Evolutionary conservation across 2,888 invertebrate species (phyloP).

Genomic region (Melieria crassipennis): DNA sequence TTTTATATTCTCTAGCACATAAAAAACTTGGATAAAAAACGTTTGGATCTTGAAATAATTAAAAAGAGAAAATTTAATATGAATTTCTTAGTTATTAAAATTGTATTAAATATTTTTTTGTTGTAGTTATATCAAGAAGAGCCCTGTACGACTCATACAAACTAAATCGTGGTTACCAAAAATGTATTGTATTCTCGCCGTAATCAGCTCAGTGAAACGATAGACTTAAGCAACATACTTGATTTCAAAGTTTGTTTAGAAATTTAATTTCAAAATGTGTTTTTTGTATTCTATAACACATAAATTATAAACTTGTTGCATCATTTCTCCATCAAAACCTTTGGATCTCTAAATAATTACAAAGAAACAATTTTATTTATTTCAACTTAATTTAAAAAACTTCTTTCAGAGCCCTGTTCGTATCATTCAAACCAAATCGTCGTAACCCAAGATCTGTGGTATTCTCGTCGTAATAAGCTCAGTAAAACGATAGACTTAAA

Average conservation of each 20-base stretch:
- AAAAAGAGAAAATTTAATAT: not conserved
- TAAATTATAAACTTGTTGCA: not conserved
- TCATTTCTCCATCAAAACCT: not conserved
- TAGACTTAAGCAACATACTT: conserved; percentile 55
- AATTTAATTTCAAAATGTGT: too few relatives aligned
- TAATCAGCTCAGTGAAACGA: conserved; percentile 43
- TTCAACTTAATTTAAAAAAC: not conserved
- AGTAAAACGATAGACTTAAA: conserved; percentile 54
- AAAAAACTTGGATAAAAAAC: not conserved
- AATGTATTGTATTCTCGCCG: not conserved
- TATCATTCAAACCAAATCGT: not conserved
- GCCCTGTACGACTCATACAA: conserved; percentile 10
- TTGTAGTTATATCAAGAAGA: not conserved
- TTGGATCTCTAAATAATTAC: not conserved
- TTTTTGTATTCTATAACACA: not conserved
- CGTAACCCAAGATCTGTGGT: not conserved
- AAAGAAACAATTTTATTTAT: not conserved
- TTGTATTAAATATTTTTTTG: not conserved
- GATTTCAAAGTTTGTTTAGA: too few relatives aligned
- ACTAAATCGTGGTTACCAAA: not conserved
- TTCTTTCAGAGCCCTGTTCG: conserved; percentile 4
- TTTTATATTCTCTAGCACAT: not conserved
- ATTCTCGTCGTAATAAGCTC: not conserved
- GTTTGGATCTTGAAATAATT: not conserved
- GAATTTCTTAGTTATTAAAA: not conserved